Evolutionary conservation across 2,113 vertebrate genomes (phyloP).

Genomic region (Psephotus haematonotus): DNA sequence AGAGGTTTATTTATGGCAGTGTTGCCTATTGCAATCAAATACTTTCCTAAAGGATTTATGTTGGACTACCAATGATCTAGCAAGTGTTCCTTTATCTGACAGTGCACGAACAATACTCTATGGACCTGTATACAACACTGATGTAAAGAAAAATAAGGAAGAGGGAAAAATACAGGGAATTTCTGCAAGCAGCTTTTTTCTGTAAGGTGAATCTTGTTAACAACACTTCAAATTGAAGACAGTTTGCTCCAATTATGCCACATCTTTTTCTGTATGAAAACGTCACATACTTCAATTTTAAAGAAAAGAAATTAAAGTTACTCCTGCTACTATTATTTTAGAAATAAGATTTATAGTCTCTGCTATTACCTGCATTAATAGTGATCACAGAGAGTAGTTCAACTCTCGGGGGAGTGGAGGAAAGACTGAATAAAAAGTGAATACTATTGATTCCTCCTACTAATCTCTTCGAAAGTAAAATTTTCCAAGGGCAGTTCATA

Average conservation of each 20-base stretch:
- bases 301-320: background rate
- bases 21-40: background rate
- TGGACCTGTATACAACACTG: background rate
- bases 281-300: background rate
- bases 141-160: background rate
- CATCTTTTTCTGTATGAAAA: background rate
- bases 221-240: background rate
- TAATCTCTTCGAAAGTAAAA: background rate
- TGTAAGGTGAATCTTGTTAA: background rate
- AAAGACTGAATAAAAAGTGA: background rate
- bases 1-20: background rate
- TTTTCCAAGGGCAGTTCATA: background rate
- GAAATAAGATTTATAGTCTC: background rate
- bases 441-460: background rate
- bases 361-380: background rate
- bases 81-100: background rate
- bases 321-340: background rate
- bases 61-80: background rate
- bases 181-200: background rate
- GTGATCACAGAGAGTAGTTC: background rate
- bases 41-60: background rate
- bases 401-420: background rate
- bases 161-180: background rate
- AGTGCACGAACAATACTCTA: background rate
- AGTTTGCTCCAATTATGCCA: background rate